phyloP scores from a whole-genome alignment of 2,113 vertebrate genomes.

The Mohoua ochrocephala region DNA sequence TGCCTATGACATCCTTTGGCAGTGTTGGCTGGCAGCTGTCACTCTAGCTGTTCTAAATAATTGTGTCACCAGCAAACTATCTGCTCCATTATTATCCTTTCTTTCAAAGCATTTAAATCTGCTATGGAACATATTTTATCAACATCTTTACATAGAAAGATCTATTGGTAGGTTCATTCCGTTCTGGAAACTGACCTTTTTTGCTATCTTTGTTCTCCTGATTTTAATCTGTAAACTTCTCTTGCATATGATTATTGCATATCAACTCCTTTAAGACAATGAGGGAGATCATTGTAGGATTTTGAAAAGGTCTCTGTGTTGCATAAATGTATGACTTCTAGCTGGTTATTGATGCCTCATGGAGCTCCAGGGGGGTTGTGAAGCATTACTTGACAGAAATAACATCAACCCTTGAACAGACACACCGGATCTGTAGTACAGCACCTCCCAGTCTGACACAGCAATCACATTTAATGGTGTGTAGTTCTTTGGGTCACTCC shows the following conservation, averaged over 20 bases:
- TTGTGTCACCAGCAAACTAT: background rate
- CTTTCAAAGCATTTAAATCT: background rate
- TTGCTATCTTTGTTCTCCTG: background rate
- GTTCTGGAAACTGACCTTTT: background rate
- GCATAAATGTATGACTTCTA: background rate
- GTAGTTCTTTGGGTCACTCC: background rate
- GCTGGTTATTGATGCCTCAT: background rate
- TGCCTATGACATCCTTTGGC: background rate
- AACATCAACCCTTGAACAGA: background rate
- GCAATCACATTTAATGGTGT: background rate
- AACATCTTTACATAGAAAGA: background rate
- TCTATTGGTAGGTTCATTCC: background rate
- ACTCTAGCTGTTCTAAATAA: background rate
- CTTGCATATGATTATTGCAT: background rate
- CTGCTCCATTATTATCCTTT: background rate
- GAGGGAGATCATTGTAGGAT: background rate
- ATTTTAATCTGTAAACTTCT: background rate
- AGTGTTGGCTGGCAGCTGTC: background rate
- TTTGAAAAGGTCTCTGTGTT: background rate
- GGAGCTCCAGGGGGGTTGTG: background rate
- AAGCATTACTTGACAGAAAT: background rate
- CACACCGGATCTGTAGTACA: background rate
- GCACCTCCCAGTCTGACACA: background rate
- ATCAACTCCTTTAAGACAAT: background rate
- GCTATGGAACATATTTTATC: background rate